A percentile compares a stretch with the other conserved stretches of the same genome.
Evolutionary conservation across 2,888 invertebrate genomes (phyloP).

Genomic region (Tortrix viridana): DNA sequence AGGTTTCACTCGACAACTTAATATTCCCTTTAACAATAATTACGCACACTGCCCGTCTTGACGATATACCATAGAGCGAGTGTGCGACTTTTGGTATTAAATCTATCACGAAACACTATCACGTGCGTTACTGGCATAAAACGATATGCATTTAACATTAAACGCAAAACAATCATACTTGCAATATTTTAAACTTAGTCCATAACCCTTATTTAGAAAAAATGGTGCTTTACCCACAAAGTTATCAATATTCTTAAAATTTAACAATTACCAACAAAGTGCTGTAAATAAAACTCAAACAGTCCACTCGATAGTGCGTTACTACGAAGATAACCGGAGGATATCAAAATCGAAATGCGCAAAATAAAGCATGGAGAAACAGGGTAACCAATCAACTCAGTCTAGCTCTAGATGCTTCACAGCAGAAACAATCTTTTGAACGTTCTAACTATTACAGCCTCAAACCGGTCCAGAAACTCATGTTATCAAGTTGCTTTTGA

Average conservation of each 20-base stretch:
- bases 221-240: slow-evolving; percentile 66
- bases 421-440: slow-evolving; percentile 13
- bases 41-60: slow-evolving; percentile 52
- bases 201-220: slow-evolving; percentile 68
- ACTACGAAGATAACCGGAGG: slow-evolving; percentile 35
- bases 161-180: slow-evolving; percentile 60
- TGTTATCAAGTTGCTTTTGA: slow-evolving; percentile 16
- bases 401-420: slow-evolving; percentile 14
- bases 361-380: slow-evolving; percentile 3
- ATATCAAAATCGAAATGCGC: slow-evolving; percentile 42
- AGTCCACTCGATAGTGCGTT: slow-evolving; percentile 74
- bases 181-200: slow-evolving; percentile 62
- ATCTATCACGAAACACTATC: slow-evolving; percentile 78
- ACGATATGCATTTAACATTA: slow-evolving; percentile 73
- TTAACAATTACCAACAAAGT: slow-evolving; percentile 77
- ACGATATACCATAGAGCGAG: slow-evolving; percentile 44
- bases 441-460: slow-evolving; percentile 20
- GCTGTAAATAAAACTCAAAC: slow-evolving; percentile 67
- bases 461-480: slow-evolving; percentile 14
- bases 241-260: slow-evolving; percentile 59
- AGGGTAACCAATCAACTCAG: slow-evolving; percentile 26
- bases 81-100: slow-evolving; percentile 55
- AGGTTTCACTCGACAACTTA: slow-evolving; percentile 77
- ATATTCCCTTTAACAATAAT: slow-evolving; percentile 59
- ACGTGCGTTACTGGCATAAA: slow-evolving; percentile 78